Conservation (phyloP, 2,888 invertebrate genomes). For the Lithophane socia region DNA sequence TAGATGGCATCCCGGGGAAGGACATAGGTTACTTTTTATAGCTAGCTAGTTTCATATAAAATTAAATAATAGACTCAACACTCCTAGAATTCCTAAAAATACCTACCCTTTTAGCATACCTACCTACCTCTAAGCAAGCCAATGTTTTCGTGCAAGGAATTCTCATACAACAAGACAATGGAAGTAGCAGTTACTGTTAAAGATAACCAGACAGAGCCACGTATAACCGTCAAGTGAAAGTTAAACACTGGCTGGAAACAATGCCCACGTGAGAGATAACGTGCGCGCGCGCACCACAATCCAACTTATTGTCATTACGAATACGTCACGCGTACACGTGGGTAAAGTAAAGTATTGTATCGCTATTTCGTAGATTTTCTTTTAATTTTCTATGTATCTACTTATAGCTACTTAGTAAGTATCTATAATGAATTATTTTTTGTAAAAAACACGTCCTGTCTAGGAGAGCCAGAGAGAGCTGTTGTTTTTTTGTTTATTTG, state of each 20-base stretch:
- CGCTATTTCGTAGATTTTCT: background rate
- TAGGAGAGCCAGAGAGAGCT: no score
- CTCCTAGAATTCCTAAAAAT: no score
- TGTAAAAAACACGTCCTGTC: no score
- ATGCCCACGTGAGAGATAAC: slow-evolving; percentile 59
- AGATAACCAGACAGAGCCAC: slow-evolving; percentile 3
- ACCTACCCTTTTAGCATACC: background rate
- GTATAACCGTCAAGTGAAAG: slow-evolving; percentile 60
- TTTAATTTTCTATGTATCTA: no score
- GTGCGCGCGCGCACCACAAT: slow-evolving; percentile 55
- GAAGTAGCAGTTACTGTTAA: background rate
- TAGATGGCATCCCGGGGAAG: no score
- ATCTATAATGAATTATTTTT: no score
- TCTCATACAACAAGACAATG: slow-evolving; percentile 25
- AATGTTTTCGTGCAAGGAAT: background rate
- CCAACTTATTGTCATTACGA: slow-evolving; percentile 41
- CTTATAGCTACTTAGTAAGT: no score
- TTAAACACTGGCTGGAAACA: slow-evolving; percentile 46
- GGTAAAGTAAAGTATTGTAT: background rate
- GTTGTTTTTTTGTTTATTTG: no score
- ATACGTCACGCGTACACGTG: slow-evolving; percentile 36
- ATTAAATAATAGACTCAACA: no score
- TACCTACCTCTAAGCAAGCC: background rate
- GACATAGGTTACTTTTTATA: no score
- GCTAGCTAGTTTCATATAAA: no score